phyloP scores from a whole-genome alignment of 2,113 vertebrate genomes.

The Lasiurus borealis region DNA sequence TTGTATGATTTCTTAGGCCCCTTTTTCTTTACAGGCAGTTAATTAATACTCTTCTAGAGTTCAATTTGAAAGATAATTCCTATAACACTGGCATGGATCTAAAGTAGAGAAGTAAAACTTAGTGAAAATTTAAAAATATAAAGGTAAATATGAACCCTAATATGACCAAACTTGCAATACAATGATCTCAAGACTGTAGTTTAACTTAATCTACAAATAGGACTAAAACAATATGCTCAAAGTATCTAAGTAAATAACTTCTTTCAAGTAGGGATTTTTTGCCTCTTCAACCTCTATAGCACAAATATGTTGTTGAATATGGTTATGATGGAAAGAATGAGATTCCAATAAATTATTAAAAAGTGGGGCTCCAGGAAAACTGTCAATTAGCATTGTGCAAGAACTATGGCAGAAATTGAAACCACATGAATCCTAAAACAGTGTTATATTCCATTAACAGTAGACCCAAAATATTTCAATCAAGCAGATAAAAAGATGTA shows the following conservation, averaged over 20 bases:
- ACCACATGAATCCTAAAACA: slow-evolving; percentile 25
- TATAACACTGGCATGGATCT: slow-evolving; percentile 8
- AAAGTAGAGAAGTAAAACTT: slow-evolving; percentile 16
- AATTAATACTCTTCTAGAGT: neutral
- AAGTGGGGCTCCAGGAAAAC: slow-evolving; percentile 29
- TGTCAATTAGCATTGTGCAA: slow-evolving; percentile 20
- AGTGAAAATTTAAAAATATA: slow-evolving; percentile 39
- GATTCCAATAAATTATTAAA: slow-evolving; percentile 39
- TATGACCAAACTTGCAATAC: slow-evolving; percentile 35
- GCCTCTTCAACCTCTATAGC: slow-evolving; percentile 25
- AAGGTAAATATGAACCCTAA: slow-evolving; percentile 56
- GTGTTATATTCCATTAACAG: slow-evolving; percentile 17
- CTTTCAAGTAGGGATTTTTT: slow-evolving; percentile 7
- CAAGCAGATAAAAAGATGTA: slow-evolving; percentile 48
- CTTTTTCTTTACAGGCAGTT: slow-evolving; percentile 30
- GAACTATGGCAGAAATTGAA: slow-evolving; percentile 48
- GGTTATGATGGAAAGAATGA: neutral
- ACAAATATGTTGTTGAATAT: slow-evolving; percentile 28
- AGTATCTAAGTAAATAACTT: slow-evolving; percentile 63
- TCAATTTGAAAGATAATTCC: slow-evolving; percentile 47
- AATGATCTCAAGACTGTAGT: slow-evolving; percentile 14
- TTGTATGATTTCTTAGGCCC: neutral
- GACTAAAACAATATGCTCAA: slow-evolving; percentile 48
- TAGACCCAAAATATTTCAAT: slow-evolving; percentile 37
- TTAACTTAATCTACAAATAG: slow-evolving; percentile 59